Base-by-base conservation (phyloP, 2,888 invertebrate species). In the Drosophila borealis region DNA sequence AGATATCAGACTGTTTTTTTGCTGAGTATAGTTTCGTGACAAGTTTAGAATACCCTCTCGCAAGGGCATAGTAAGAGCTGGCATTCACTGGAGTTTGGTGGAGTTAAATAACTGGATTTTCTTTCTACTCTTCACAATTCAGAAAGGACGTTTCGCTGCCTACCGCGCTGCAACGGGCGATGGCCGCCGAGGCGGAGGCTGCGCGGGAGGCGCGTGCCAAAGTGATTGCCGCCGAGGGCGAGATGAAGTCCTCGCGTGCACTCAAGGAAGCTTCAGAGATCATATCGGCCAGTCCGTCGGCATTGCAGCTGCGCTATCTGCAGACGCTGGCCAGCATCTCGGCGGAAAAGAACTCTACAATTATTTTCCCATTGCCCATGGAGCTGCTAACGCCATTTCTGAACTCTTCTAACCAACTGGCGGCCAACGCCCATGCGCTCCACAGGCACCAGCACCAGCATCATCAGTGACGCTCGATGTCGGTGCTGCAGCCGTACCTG, bases 291-390 rank as follows among this genome's bases (percentile, higher is more conserved):
- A 95, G 95, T 81, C 96, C 96, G 3, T 95, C 95, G 4, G 96
- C 96, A 0, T 92, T 97, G 71, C 92, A 92, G 96, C 89, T 96
- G 72, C 94, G 97, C 13, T 97, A 97, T 91, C 93, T 97, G 39
- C 98, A 98, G 93, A 98, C 98, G 0, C 93, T 98, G 62, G 97
- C 95, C 93, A 96, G 96, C 61, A 98, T 98, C 92, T 97, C 98
- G 1, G 96, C 97, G 0, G 98, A 98, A 93, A 98, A 98, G 93
- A 98, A 98, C 92, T 98, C 98, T 0, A 98, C 98, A 0, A 98
- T 98, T 81, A 96, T 98, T 70, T 98, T 98, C 90, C 98, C 98
- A 1, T 93, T 98, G 78, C 98, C 98, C 0, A 95, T 98, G 93
- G 98, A 98, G 90, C 92, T 96, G 64, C 89, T 96, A 19, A 86